Evolutionary conservation across 2,797 vertebrate species (phyloP).

Genomic region (Amblyraja radiata): DNA sequence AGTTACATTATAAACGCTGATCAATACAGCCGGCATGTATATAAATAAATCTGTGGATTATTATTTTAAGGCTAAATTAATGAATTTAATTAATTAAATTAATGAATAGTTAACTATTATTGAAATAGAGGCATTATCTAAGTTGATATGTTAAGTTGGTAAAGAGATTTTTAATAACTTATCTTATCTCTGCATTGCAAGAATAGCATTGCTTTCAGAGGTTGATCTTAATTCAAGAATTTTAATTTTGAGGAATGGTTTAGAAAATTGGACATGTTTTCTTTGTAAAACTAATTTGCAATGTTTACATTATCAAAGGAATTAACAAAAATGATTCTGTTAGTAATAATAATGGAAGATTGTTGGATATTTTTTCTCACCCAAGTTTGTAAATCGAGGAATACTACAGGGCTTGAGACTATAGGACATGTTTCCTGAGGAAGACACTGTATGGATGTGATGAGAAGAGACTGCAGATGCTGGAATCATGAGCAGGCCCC

Average conservation of each 20-base stretch:
- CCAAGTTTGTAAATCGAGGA: not conserved
- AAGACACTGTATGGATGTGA: not conserved
- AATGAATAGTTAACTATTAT: not conserved
- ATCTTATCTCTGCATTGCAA: not conserved
- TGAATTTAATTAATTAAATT: not conserved
- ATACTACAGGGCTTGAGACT: not conserved
- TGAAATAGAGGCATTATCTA: not conserved
- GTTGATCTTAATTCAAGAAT: not conserved
- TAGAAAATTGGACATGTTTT: not conserved
- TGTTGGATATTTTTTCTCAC: not conserved
- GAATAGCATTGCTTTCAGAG: not conserved
- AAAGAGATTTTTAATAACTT: not conserved
- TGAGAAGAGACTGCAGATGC: not conserved
- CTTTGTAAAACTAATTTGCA: not conserved
- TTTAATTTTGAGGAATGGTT: not conserved
- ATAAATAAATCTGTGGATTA: not conserved
- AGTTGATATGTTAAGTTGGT: not conserved
- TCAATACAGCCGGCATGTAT: not conserved
- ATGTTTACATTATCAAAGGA: not conserved
- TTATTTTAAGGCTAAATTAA: not conserved
- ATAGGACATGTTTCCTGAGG: not conserved
- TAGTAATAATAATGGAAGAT: not conserved
- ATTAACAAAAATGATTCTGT: not conserved
- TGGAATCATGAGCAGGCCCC: too few species aligned
- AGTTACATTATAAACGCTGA: not conserved